Evolutionary conservation across 2,113 vertebrate genomes (phyloP).

Genomic region (Proterorhinus semilunaris): DNA sequence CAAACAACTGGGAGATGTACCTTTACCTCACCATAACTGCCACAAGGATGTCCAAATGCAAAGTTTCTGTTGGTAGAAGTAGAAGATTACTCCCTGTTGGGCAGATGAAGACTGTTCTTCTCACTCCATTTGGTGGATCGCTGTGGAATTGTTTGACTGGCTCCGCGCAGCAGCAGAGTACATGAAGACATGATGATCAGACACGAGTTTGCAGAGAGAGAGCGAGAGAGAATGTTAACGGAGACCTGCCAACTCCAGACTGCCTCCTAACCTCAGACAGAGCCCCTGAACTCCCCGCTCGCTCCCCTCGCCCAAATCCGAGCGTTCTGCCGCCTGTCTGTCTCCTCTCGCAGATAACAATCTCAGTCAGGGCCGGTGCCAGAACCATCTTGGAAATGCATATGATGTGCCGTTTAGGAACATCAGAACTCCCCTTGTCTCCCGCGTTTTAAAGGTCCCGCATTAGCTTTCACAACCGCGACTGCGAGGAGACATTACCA

Average conservation of each 20-base stretch:
- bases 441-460: slow-evolving; percentile 20
- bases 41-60: too few relatives aligned
- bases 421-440: slow-evolving; percentile 42
- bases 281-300: slow-evolving; percentile 28
- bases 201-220: slow-evolving; percentile 24
- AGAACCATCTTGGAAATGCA: slow-evolving; percentile 40
- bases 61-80: too few relatives aligned
- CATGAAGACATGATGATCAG: slow-evolving; percentile 5
- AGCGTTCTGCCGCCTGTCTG: slow-evolving; percentile 48
- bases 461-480: too few relatives aligned
- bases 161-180: not conserved
- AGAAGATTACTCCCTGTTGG: too few relatives aligned
- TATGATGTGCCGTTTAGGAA: slow-evolving; percentile 55
- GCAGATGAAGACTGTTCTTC: too few relatives aligned
- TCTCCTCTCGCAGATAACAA: slow-evolving; percentile 61
- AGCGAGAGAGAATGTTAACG: slow-evolving; percentile 33
- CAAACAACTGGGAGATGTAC: too few relatives aligned
- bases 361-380: slow-evolving; percentile 43
- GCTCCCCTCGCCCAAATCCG: slow-evolving; percentile 23
- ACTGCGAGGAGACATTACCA: too few relatives aligned
- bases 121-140: not conserved
- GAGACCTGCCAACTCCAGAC: slow-evolving; percentile 34
- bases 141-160: not conserved
- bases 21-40: too few relatives aligned
- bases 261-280: slow-evolving; percentile 39